Percentiles rank a stretch among this genome's conserved stretches.
phyloP scores from a whole-genome alignment of 2,113 vertebrate genomes.

The Odobenus rosmarus region DNA sequence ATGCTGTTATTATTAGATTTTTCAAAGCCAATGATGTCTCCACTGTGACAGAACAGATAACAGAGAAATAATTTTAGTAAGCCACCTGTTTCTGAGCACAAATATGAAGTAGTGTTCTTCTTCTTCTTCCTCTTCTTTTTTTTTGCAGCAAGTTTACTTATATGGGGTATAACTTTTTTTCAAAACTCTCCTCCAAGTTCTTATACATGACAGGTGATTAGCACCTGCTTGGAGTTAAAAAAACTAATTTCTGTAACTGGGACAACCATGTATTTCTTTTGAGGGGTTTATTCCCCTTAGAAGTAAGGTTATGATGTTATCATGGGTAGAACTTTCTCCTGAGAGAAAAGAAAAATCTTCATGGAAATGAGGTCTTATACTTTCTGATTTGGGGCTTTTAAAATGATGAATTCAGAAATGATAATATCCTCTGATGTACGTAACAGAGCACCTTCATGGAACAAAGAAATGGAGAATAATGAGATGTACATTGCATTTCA shows the following conservation, averaged over 20 bases:
- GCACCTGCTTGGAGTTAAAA: neutral
- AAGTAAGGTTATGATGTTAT: conserved; percentile 9
- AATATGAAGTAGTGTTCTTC: neutral
- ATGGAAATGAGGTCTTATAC: neutral
- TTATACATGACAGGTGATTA: neutral
- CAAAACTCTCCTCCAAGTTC: neutral
- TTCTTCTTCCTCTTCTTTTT: neutral
- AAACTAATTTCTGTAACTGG: conserved; percentile 53
- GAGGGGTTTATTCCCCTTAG: neutral
- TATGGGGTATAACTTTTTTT: neutral
- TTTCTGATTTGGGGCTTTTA: conserved; percentile 31
- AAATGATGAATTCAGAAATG: neutral
- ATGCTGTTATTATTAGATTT: conserved; percentile 61
- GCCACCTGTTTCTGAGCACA: neutral
- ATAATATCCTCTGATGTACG: neutral
- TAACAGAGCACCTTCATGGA: neutral
- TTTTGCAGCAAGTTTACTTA: conserved; percentile 7
- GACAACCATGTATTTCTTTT: conserved; percentile 33
- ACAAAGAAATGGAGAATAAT: neutral
- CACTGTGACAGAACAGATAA: conserved; percentile 74
- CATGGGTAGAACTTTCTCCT: neutral
- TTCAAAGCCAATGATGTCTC: conserved; percentile 57
- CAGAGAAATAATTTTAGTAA: conserved; percentile 57
- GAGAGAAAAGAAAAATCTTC: neutral
- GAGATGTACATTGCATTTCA: neutral